Conservation (phyloP, 2,113 vertebrate genomes). For the Microcebus ravelobensis region DNA sequence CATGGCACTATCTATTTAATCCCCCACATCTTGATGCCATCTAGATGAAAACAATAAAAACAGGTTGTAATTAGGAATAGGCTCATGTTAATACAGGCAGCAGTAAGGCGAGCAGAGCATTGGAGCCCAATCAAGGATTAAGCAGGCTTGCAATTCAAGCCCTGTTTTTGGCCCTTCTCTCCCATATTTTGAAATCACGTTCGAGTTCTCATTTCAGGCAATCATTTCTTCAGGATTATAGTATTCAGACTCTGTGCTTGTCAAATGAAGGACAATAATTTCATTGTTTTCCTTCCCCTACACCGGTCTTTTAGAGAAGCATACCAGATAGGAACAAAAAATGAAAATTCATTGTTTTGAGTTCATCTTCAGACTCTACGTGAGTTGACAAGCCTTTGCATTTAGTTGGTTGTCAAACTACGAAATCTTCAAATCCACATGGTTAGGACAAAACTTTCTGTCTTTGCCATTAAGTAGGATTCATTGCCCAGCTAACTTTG, state of each 20-base stretch:
- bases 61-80: slow-evolving; percentile 83
- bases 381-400: background rate
- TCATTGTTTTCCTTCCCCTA: slow-evolving; percentile 46
- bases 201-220: slow-evolving; percentile 77
- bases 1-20: slow-evolving; percentile 83
- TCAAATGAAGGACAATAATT: background rate
- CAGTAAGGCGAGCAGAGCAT: slow-evolving; percentile 77
- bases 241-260: slow-evolving; percentile 55
- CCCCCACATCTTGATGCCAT: slow-evolving; percentile 86
- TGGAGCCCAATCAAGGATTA: slow-evolving; percentile 81
- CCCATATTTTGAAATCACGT: slow-evolving; percentile 74
- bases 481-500: background rate
- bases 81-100: slow-evolving; percentile 81
- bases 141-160: slow-evolving; percentile 80
- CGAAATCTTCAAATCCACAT: background rate
- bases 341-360: background rate
- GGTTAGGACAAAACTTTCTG: background rate
- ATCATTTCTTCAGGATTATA: slow-evolving; percentile 71
- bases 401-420: background rate
- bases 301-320: background rate
- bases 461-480: background rate
- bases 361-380: background rate
- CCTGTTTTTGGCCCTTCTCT: slow-evolving; percentile 76
- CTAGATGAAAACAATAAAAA: slow-evolving; percentile 80
- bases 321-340: background rate